phyloP scores from a whole-genome alignment of 2,797 vertebrate genomes.

The Sebastes taczanowskii region DNA sequence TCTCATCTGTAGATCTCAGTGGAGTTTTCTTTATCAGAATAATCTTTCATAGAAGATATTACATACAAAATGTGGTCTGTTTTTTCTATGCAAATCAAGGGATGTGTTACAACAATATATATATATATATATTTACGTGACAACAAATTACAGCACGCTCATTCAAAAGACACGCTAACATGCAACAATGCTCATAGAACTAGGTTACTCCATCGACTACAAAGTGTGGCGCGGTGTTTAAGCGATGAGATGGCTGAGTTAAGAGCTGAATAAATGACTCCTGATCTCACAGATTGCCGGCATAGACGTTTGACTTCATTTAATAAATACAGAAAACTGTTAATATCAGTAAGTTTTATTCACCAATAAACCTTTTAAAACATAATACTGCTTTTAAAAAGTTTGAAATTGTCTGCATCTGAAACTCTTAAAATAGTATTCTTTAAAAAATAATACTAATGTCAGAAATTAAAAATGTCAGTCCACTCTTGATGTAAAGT shows the following conservation, averaged over 20 bases:
- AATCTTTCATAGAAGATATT: conserved; percentile 34
- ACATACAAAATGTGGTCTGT: conserved; percentile 24
- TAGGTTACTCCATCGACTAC: conserved; percentile 14
- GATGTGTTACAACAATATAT: conserved; percentile 2
- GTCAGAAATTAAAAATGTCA: not conserved
- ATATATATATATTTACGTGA: not conserved
- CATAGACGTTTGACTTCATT: not conserved
- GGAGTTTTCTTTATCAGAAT: conserved; percentile 30
- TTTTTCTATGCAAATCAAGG: conserved; percentile 16
- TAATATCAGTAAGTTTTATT: not conserved
- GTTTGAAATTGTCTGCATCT: not conserved
- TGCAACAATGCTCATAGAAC: conserved; percentile 46
- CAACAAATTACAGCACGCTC: conserved; percentile 42
- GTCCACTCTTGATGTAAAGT: not conserved
- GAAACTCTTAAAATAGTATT: not conserved
- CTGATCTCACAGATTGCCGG: not conserved
- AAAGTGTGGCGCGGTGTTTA: not conserved
- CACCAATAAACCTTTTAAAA: not conserved
- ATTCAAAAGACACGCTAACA: conserved; percentile 54
- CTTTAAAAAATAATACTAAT: no score
- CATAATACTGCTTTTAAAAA: not conserved
- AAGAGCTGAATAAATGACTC: not conserved
- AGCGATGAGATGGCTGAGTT: not conserved
- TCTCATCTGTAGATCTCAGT: conserved; percentile 14
- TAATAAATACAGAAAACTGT: not conserved